Evolutionary conservation across 2,888 invertebrate species (phyloP).

Genomic region (Acanthoscelides obtectus): DNA sequence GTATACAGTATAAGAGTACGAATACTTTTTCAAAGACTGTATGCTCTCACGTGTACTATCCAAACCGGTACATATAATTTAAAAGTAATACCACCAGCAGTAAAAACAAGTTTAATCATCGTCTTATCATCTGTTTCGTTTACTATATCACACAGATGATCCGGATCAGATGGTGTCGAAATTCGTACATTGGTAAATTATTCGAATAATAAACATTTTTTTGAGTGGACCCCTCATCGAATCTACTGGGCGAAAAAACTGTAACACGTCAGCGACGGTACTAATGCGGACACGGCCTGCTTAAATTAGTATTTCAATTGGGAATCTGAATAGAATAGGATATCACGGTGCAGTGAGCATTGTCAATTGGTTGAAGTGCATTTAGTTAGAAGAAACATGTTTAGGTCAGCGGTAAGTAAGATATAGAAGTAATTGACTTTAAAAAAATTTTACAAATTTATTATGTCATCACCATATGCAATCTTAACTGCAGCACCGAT

Average conservation of each 20-base stretch:
- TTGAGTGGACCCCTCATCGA: not conserved
- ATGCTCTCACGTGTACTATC: not conserved
- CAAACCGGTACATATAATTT: not conserved
- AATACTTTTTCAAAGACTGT: not conserved
- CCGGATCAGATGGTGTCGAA: not conserved
- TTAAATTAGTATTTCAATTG: not conserved
- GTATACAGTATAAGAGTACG: not conserved
- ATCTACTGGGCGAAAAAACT: not conserved
- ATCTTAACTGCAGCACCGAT: too few relatives aligned
- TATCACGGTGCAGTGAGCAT: not conserved
- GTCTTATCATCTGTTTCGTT: not conserved
- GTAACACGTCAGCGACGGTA: not conserved
- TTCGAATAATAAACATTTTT: not conserved
- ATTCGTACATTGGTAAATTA: not conserved
- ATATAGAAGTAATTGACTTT: too few relatives aligned
- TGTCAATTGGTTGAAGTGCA: not conserved
- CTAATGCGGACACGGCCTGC: not conserved
- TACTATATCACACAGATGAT: not conserved
- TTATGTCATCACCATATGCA: too few relatives aligned
- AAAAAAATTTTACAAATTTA: too few relatives aligned
- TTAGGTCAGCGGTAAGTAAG: not conserved
- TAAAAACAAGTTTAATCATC: not conserved
- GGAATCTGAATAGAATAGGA: not conserved
- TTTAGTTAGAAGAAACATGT: not conserved
- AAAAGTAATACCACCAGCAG: too few relatives aligned